Conservation (phyloP, 2,888 invertebrate species). For the Chalcis sispes region DNA sequence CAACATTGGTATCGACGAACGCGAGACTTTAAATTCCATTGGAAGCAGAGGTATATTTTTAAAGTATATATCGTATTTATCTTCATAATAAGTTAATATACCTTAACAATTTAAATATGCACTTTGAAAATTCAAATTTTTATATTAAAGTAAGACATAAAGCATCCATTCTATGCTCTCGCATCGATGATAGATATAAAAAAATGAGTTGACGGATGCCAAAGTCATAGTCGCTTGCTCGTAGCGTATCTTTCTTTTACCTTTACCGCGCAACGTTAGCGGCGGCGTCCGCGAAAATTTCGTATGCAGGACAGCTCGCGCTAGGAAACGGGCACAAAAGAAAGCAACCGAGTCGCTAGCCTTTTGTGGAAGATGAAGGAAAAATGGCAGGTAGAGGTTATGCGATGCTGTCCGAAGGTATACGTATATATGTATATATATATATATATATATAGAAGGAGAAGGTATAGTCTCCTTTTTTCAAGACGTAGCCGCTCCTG, state of each 20-base stretch:
- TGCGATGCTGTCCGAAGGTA: slow-evolving; percentile 52
- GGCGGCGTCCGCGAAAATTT: slow-evolving; percentile 14
- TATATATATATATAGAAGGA: too few relatives aligned
- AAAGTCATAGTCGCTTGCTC: slow-evolving; percentile 10
- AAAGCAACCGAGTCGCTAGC: slow-evolving; percentile 15
- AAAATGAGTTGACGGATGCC: slow-evolving; percentile 46
- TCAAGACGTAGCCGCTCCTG: neutral
- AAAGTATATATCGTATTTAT: too few relatives aligned
- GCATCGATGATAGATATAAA: slow-evolving; percentile 10
- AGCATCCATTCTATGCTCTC: too few relatives aligned
- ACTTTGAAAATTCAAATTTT: too few relatives aligned
- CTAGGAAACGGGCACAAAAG: slow-evolving; percentile 34
- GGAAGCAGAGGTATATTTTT: too few relatives aligned
- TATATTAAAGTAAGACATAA: too few relatives aligned
- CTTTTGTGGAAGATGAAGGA: slow-evolving; percentile 47
- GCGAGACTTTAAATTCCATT: too few relatives aligned
- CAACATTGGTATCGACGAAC: too few relatives aligned
- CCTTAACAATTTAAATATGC: too few relatives aligned
- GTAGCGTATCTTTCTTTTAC: neutral
- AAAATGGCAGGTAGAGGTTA: slow-evolving; percentile 61
- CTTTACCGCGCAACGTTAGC: neutral
- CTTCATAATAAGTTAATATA: too few relatives aligned
- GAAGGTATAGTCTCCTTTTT: neutral
- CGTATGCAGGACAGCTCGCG: slow-evolving; percentile 45
- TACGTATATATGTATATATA: too few relatives aligned